Percentiles rank a stretch among this genome's conserved stretches.
Conservation (phyloP, 2,888 invertebrate species). For the Aporophyla nigra region DNA sequence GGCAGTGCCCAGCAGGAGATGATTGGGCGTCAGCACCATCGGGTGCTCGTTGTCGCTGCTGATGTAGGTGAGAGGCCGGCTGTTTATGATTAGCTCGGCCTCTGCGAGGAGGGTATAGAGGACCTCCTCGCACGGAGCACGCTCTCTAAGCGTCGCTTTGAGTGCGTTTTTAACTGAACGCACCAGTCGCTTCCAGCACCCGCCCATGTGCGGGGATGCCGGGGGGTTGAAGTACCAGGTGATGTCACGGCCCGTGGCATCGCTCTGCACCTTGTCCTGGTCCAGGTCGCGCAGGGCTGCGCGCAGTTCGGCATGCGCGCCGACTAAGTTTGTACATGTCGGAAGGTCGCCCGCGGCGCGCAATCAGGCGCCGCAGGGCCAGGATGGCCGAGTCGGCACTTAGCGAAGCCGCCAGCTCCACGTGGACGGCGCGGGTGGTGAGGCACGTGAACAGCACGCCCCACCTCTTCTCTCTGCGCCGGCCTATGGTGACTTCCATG, state of each 20-base stretch:
- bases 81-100: background rate
- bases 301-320: background rate
- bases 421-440: background rate
- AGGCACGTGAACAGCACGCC: too few species aligned
- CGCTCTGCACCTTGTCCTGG: too few species aligned
- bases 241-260: background rate
- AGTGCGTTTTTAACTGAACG: too few species aligned
- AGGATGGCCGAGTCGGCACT: background rate
- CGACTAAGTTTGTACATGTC: too few species aligned
- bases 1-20: conserved; percentile 6
- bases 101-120: background rate
- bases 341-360: background rate
- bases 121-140: too few species aligned
- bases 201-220: too few species aligned
- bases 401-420: background rate
- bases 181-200: too few species aligned
- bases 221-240: background rate
- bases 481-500: background rate
- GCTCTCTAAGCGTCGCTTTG: too few species aligned
- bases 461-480: too few species aligned
- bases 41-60: background rate
- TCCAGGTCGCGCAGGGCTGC: too few species aligned
- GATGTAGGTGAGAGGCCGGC: background rate
- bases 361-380: conserved; percentile 2
- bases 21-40: background rate